Base-by-base conservation (phyloP, 2,797 vertebrate species). In the Anisognathus igniventris region DNA sequence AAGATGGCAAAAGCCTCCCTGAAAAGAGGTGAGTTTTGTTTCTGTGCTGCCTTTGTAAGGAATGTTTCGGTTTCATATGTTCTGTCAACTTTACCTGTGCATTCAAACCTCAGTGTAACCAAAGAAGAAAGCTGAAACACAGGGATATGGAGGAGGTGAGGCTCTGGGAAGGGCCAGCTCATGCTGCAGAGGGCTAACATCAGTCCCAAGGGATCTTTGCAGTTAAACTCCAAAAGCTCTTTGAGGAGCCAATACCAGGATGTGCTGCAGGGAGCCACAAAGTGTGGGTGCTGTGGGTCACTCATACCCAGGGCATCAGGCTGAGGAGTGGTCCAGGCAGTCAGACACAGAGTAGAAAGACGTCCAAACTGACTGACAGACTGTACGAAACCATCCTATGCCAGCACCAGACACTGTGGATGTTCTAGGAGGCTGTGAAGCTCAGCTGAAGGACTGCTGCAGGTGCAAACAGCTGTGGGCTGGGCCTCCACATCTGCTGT, bases 101-200 rank as follows among this genome's bases (percentile, higher is more conserved):
- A 0, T 44, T 58, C n/a, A 56, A 60, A 42, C 12, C 15, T 10
- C 68, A 40, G 14, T 0, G 0, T 8, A 39, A 20, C 21, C 19
- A 6, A 57, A 73, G 58, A 23, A 12, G 7, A 37, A 67, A 62
- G 58, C 23, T 14, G 7, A 37, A 67, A 68, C 21, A 10, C 39
- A 4, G 51, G 28, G 23, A 45, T 44, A 4, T 5, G n/a, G 53
- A 40, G 33, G 14, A 73, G 20, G 12, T n/a, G 37, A 15, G 48
- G 33, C 5, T 70, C 35, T 58, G 60, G 18, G 58, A 66, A 42
- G 31, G 51, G 25, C 4, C 70, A 71, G 23, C 23, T 84, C 7
- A 0, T 27, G 37, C 31, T 75, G 53, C 45, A 45, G 53, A 13
- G 6, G 11, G 27, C 18, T 51, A 48, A 31, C 28, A 27, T n/a